Evolutionary conservation across 2,888 invertebrate genomes (phyloP).

Genomic region (Myopa testacea): DNA sequence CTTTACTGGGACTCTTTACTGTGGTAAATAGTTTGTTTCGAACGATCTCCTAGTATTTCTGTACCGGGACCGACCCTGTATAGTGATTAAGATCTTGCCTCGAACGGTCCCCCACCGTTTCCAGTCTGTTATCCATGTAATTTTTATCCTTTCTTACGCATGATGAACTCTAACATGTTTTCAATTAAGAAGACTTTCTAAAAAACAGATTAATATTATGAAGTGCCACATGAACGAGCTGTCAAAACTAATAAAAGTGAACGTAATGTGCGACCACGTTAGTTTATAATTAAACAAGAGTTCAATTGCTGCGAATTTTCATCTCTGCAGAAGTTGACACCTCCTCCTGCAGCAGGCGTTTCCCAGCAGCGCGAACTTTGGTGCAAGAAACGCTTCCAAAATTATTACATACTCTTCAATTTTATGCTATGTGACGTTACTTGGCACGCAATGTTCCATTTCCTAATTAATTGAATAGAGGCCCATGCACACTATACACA

Average conservation of each 20-base stretch:
- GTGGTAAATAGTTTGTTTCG: too few relatives aligned
- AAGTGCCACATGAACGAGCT: slow-evolving; percentile 2
- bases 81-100: too few relatives aligned
- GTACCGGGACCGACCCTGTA: too few relatives aligned
- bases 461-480: slow-evolving; percentile 10
- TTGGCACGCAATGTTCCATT: slow-evolving; percentile 18
- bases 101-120: too few relatives aligned
- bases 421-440: neutral
- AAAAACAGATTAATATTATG: neutral
- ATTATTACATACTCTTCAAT: slow-evolving; percentile 1
- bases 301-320: neutral
- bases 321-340: too few relatives aligned
- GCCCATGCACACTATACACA: slow-evolving; percentile 4
- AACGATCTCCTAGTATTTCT: too few relatives aligned
- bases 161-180: slow-evolving; percentile 4
- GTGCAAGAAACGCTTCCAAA: neutral
- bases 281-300: neutral
- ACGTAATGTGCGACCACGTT: too few relatives aligned
- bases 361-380: neutral
- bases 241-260: neutral
- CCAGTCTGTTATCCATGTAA: neutral
- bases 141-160: neutral
- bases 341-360: too few relatives aligned
- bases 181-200: slow-evolving; percentile 14
- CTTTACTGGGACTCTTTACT: too few relatives aligned